phyloP scores from a whole-genome alignment of 2,888 invertebrate genomes.

The Ganaspis brasiliensis region DNA sequence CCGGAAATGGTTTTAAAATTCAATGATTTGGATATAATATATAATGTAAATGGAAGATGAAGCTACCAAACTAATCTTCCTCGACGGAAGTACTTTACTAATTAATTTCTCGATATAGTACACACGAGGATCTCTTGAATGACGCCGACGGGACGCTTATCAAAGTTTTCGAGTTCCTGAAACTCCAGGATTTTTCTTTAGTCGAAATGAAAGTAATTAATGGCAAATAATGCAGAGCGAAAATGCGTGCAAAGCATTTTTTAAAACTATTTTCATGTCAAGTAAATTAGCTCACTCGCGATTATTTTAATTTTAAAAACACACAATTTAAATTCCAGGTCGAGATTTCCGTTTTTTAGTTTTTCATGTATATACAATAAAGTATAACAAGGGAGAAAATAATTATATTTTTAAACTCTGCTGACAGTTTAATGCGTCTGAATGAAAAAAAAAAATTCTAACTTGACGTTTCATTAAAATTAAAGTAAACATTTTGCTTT shows the following conservation, averaged over 20 bases:
- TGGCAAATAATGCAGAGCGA: neutral
- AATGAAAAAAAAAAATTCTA: neutral
- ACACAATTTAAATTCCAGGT: no score
- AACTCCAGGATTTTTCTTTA: neutral
- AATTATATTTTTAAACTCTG: no score
- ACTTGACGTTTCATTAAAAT: neutral
- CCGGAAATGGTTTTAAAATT: neutral
- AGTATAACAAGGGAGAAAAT: no score
- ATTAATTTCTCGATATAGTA: constrained; percentile 28
- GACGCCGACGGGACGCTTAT: constrained; percentile 17
- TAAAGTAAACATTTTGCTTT: neutral
- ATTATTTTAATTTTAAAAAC: no score
- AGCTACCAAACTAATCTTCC: neutral
- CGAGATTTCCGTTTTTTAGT: no score
- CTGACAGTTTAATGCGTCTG: neutral
- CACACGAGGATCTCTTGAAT: constrained; percentile 3
- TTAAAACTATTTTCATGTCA: no score
- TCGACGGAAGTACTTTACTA: constrained; percentile 1
- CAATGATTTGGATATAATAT: neutral
- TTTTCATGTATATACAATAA: no score
- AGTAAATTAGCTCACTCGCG: no score
- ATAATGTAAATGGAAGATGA: neutral
- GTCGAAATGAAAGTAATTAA: constrained; percentile 13
- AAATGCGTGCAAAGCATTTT: neutral
- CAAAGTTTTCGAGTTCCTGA: constrained; percentile 27